Evolutionary conservation across 37 sponge, comb jelly and placozoan genomes (phyloP).

Genomic region (Chondrilla cf. caribensis): DNA sequence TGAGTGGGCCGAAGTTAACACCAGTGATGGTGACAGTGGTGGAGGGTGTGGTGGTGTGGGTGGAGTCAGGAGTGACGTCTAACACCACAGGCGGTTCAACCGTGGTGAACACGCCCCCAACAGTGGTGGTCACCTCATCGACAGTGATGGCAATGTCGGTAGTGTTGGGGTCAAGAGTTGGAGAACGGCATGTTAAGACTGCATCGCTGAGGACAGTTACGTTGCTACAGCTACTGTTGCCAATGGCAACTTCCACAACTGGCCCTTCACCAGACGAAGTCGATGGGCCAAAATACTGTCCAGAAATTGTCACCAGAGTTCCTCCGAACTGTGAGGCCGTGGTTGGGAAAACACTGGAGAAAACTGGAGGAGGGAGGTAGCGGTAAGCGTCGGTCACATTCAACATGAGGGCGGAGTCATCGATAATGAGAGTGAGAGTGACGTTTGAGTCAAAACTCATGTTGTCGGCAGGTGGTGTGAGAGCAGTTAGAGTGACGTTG

Average conservation of each 20-base stretch:
- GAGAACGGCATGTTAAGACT: slow-evolving; percentile 65
- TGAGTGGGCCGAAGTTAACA: slow-evolving; percentile 70
- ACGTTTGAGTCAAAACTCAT: neutral
- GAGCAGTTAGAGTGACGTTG: slow-evolving; percentile 40
- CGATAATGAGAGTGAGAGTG: slow-evolving; percentile 69
- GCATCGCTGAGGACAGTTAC: slow-evolving; percentile 60
- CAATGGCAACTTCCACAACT: slow-evolving; percentile 61
- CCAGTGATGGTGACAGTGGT: slow-evolving; percentile 65
- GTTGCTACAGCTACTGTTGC: slow-evolving; percentile 55
- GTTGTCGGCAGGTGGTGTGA: slow-evolving; percentile 50
- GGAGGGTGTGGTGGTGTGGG: slow-evolving; percentile 41
- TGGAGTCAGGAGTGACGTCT: slow-evolving; percentile 50
- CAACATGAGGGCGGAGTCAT: slow-evolving; percentile 75
- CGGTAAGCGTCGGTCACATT: slow-evolving; percentile 67
- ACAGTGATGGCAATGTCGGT: slow-evolving; percentile 72
- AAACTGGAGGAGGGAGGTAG: slow-evolving; percentile 75
- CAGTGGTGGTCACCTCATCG: slow-evolving; percentile 49
- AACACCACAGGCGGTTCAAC: slow-evolving; percentile 51
- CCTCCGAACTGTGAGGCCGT: slow-evolving; percentile 59
- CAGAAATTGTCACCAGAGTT: slow-evolving; percentile 67
- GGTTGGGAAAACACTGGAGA: slow-evolving; percentile 63
- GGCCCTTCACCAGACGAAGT: slow-evolving; percentile 66
- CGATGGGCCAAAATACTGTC: slow-evolving; percentile 85
- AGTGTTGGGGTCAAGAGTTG: slow-evolving; percentile 27
- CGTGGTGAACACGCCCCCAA: slow-evolving; percentile 43